Conservation (phyloP, 2,888 invertebrate genomes). For the Cataglyphis livida region DNA sequence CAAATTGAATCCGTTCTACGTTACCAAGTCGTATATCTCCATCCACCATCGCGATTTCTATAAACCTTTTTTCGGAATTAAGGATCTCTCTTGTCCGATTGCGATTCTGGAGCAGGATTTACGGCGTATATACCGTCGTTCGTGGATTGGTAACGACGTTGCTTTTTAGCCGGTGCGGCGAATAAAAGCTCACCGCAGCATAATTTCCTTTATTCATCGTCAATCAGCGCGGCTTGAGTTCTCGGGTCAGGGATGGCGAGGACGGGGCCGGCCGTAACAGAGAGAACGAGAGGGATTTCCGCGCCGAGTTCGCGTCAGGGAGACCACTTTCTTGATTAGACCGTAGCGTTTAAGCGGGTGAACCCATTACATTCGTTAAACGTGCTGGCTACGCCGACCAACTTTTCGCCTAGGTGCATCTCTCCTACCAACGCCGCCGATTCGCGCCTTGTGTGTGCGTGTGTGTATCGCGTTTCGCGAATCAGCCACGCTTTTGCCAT, state of each 20-base stretch:
- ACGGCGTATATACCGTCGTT: slow-evolving; percentile 35
- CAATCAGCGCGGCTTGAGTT: slow-evolving; percentile 63
- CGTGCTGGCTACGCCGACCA: slow-evolving; percentile 55
- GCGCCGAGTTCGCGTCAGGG: slow-evolving; percentile 49
- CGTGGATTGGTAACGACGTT: slow-evolving; percentile 64
- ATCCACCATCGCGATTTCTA: slow-evolving; percentile 26
- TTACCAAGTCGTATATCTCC: slow-evolving; percentile 31
- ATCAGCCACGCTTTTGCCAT: slow-evolving; percentile 31
- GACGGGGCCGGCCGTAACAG: not conserved
- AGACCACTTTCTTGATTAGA: slow-evolving; percentile 76
- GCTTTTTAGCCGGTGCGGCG: slow-evolving; percentile 55
- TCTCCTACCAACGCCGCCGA: not conserved
- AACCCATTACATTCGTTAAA: slow-evolving; percentile 74
- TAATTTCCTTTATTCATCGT: slow-evolving; percentile 72
- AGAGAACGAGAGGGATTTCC: slow-evolving; percentile 56
- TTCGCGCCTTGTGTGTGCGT: not conserved
- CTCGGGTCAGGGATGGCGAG: slow-evolving; percentile 1
- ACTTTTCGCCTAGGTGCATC: slow-evolving; percentile 61
- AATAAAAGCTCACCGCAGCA: slow-evolving; percentile 65
- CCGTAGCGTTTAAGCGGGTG: slow-evolving; percentile 66
- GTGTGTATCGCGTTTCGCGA: slow-evolving; percentile 32
- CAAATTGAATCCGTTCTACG: slow-evolving; percentile 44
- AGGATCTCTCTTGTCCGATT: slow-evolving; percentile 31
- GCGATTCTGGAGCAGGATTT: slow-evolving; percentile 60
- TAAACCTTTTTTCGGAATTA: slow-evolving; percentile 44